Evolutionary conservation across 2,797 vertebrate species (phyloP), one percentile per base, ranked within the genome.

Genomic region (Melanitta fusca): DNA sequence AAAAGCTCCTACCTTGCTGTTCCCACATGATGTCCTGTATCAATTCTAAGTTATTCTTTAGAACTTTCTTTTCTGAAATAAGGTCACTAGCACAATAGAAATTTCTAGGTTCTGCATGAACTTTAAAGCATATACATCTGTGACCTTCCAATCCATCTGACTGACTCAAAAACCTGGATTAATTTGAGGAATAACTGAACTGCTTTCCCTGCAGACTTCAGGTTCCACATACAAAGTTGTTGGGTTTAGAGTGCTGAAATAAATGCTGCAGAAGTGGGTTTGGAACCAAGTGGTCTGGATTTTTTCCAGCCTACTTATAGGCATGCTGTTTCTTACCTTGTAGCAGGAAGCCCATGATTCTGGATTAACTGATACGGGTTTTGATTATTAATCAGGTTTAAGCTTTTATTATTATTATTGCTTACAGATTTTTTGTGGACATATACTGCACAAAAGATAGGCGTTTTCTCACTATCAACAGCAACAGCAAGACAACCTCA

Each of bases 341-440:
- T 14, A 70, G 28, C 8, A 68, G 10, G n/a, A 80, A 87, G 32
- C 11, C 25, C 18, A 1, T 36, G 28, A 41, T 65, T 78, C 57
- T 88, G 65, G 91, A 81, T 34, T 24, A 83, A 83, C 9, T 3
- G 3, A 32, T 32, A 9, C 13, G 27, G 53, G 83, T 83, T 91
- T 62, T 9, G 84, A 92, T 79, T 54, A 20, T 3, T 62, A 8
- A 61, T 34, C 2, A 69, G 32, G 47, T 72, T 41, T 51, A 77
- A 80, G 8, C 0, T 32, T 85, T 36, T 25, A 49, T 41, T 9
- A 13, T 1, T 10, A 83, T 85, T 28, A 65, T 73, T 86, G 51
- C 83, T 70, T 88, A 3, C 92, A 99, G 99, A 96, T 99, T 98
- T 97, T 99, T 99, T 97, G 99, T 99, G 94, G 99, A 99, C 96